Conservation (phyloP, 2,888 invertebrate species). For the Saturnia pavonia region DNA sequence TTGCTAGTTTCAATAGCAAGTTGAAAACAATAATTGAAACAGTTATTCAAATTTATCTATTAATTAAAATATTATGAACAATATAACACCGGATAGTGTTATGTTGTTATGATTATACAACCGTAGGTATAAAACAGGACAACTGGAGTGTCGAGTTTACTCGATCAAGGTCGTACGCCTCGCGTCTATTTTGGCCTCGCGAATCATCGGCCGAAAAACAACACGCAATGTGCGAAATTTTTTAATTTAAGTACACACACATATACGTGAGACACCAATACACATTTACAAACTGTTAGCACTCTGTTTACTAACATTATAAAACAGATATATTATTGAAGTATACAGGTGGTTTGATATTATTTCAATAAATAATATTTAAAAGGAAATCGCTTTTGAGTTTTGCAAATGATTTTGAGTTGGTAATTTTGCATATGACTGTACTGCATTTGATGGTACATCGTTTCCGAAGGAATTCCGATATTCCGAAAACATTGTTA, state of each 20-base stretch:
- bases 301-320: slow-evolving; percentile 10
- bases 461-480: too few relatives aligned
- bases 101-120: not conserved
- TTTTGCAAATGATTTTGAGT: not conserved
- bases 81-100: not conserved
- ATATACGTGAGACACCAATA: not conserved
- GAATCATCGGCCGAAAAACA: slow-evolving; percentile 3
- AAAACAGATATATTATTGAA: not conserved
- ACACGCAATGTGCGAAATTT: slow-evolving; percentile 12
- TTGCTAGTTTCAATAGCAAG: not conserved
- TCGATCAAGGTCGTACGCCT: slow-evolving; percentile 9
- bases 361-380: not conserved
- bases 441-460: too few relatives aligned
- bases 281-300: not conserved
- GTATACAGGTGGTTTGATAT: not conserved
- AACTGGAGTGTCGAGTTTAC: not conserved
- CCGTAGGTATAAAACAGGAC: not conserved
- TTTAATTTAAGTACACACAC: not conserved
- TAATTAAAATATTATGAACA: not conserved
- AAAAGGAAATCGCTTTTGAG: not conserved
- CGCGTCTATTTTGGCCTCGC: slow-evolving; percentile 4
- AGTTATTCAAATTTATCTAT: not conserved
- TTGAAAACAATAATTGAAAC: not conserved
- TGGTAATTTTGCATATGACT: too few relatives aligned
- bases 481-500: too few relatives aligned